Evolutionary conservation across 2,888 invertebrate species (phyloP), one percentile per base, ranked within the genome.

Genomic region (Mongoloraphidia duomilia): DNA sequence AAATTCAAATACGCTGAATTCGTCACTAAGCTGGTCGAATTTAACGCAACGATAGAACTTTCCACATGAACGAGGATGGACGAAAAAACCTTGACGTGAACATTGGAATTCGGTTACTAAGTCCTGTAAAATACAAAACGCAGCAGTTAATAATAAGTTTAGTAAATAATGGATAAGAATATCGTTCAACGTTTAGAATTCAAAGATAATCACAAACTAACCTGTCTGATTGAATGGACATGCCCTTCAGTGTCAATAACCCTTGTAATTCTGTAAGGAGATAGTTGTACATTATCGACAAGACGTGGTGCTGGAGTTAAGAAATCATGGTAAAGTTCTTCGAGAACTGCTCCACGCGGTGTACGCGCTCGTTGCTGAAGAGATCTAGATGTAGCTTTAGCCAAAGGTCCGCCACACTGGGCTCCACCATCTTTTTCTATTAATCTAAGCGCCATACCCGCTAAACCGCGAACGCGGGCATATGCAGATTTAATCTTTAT

Each of bases 31-130:
- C 61, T 84, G 84, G 60, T 85, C 79, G 61, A 84, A 85, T 63
- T 86, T 85, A 11, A 86, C 84, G 61, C 86, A 87, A 50, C 86
- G 80, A 63, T 85, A 86, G 68, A 86, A 87, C 44, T 84, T 72
- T 49, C 81, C 82, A 62, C 85, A 85, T 53, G 83, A 82, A 42
- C 79, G 76, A 1, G 84, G 84, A 61, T 85, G 83, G 36, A 83
- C 81, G 67, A 82, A 86, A 66, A 82, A 85, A 1, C 85, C 86
- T 68, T 84, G 85, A 36, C 83, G 71, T 4, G 82, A 77, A 61
- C 86, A 86, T 41, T 78, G 74, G 62, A 84, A 84, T 64, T 82
- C 81, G 0, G 83, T 84, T 53, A 83, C 75, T 1, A 79, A 81
- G 56, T 82, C 81, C 75, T 78, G 64, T 4, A 60, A 66, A 56